A percentile compares a stretch with the other conserved stretches of the same genome.
Evolutionary conservation across 2,113 vertebrate species (phyloP).

Genomic region (Turdus rufiventris): DNA sequence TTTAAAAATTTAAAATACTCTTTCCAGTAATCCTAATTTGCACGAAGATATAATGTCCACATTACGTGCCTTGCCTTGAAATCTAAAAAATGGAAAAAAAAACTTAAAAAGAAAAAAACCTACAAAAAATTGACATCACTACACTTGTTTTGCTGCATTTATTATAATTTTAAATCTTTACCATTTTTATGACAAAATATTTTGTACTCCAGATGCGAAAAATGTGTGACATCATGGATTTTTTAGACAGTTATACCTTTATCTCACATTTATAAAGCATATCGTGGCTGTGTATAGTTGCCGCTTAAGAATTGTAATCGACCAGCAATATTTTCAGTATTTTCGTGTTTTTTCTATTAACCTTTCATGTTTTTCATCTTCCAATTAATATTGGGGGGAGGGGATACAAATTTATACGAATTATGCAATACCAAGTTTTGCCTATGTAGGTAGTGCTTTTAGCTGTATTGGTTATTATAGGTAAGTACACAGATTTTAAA

Average conservation of each 20-base stretch:
- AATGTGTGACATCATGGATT: conserved; percentile 95
- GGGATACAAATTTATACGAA: conserved; percentile 96
- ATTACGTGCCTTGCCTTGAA: conserved; percentile 99
- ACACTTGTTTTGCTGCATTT: conserved; percentile 99
- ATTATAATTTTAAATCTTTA: conserved; percentile 96
- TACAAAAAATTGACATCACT: conserved; percentile 88
- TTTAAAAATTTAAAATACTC: conserved; percentile 83
- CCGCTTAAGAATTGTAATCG: conserved; percentile 99
- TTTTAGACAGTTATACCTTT: conserved; percentile 98
- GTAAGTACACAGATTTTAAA: conserved; percentile 91
- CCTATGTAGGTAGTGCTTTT: conserved; percentile 99
- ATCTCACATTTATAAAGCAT: conserved; percentile 99
- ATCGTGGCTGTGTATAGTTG: conserved; percentile 99
- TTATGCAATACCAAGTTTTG: conserved; percentile 99
- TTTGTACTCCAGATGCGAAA: conserved; percentile 96
- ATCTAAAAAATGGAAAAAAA: conserved; percentile 81
- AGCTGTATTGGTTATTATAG: conserved; percentile 98
- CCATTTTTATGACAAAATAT: conserved; percentile 99
- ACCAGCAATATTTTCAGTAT: conserved; percentile 98
- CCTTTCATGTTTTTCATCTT: conserved; percentile 94
- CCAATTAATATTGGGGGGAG: conserved; percentile 97
- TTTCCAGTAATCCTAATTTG: conserved; percentile 98
- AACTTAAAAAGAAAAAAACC: conserved; percentile 66
- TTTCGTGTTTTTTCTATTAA: conserved; percentile 95
- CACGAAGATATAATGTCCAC: conserved; percentile 99